Base-by-base conservation (phyloP, 2,797 vertebrate species). In the Capromys pilorides region DNA sequence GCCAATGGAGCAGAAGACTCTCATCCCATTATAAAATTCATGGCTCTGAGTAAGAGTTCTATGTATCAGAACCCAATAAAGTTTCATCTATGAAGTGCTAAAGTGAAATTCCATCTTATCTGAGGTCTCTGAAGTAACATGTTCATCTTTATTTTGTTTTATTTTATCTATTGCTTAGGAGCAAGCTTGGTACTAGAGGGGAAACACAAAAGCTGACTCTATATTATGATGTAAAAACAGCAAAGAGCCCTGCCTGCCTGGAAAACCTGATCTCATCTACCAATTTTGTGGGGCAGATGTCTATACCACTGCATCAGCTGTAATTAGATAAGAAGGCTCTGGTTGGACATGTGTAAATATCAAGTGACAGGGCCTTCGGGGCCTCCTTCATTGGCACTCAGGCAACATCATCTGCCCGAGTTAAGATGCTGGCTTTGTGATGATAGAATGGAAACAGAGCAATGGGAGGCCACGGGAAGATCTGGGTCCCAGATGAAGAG, bases 121-220 rank as follows among this genome's bases (percentile, higher is more conserved):
- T 88, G 86, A 77, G 36, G 73, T 85, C 83, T 54, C 33, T 64
- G 45, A 73, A 51, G 80, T 26, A 66, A 41, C 2, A 13, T 61
- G 64, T 78, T 83, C 57, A 67, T 89, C 93, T 82, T 62, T 39
- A 89, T 86, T 93, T 71, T 86, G 21, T 88, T 86, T 94, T 31
- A 89, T 89, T 88, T 85, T 36, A 82, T 93, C 80, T 91, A 21
- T 79, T 95, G 88, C 41, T 54, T 88, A 59, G 21, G 73, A 86
- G 61, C 14, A 62, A 14, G 36, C 9, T 59, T 41, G 3, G 12
- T 79, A 62, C 78, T 66, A 45, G 3, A 73, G 12, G 31, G 22
- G 5, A 67, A 73, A 71, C 57, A 57, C 1, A 45, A 88, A 84
- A 77, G 45, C 26, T 41, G 2, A 33, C 36, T 85, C 28, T 24